Conservation (phyloP, 1,140 invertebrate genomes). For the Caerostris extrusa region DNA sequence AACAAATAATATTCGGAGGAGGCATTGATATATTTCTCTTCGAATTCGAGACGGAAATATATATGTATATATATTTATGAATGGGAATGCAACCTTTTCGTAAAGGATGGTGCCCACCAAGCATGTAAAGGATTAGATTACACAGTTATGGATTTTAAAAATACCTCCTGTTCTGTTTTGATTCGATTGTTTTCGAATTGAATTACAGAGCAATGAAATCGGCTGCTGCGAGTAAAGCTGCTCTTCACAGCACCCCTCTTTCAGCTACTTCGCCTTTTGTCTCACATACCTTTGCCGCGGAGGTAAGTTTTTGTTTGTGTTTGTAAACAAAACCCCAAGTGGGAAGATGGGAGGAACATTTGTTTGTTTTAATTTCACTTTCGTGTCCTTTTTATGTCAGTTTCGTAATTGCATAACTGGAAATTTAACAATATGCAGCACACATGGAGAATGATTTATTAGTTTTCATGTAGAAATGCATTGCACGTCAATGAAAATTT, state of each 20-base stretch:
- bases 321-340: slow-evolving; percentile 52
- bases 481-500: no score
- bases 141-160: slow-evolving; percentile 1
- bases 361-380: background rate
- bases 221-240: slow-evolving; percentile 13
- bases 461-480: no score
- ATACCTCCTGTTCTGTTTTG: slow-evolving; percentile 57
- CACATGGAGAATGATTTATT: no score
- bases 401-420: no score
- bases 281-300: slow-evolving; percentile 62
- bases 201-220: slow-evolving; percentile 72
- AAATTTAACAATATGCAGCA: no score
- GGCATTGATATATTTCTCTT: background rate
- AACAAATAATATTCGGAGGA: background rate
- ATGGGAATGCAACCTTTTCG: background rate
- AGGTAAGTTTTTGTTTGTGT: slow-evolving; percentile 60
- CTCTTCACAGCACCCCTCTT: background rate
- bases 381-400: no score
- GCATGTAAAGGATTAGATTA: slow-evolving; percentile 24
- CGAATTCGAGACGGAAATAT: background rate
- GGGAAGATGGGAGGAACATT: background rate
- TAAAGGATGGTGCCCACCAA: background rate
- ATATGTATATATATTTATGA: background rate
- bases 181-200: slow-evolving; percentile 72
- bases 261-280: slow-evolving; percentile 64